Conservation (phyloP, 2,797 vertebrate genomes). For the Pampus argenteus region DNA sequence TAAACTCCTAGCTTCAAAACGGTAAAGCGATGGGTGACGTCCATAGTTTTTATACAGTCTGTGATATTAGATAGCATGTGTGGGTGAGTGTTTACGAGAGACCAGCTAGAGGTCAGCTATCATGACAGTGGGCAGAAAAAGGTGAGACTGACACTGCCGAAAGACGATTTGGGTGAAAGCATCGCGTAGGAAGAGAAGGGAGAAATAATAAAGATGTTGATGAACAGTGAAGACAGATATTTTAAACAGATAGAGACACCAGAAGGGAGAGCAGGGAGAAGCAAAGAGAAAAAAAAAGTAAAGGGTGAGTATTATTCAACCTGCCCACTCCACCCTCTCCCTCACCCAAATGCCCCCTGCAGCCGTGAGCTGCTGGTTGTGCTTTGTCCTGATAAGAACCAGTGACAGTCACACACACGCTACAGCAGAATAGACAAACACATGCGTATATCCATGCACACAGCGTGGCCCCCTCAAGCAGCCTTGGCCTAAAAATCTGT, state of each 20-base stretch:
- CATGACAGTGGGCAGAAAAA: slow-evolving; percentile 20
- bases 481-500: slow-evolving; percentile 66
- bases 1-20: too few relatives aligned
- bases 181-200: background rate
- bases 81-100: slow-evolving; percentile 22
- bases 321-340: slow-evolving; percentile 39
- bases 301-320: slow-evolving; percentile 52
- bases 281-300: slow-evolving; percentile 13
- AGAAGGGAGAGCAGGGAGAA: slow-evolving; percentile 16
- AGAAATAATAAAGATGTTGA: slow-evolving; percentile 10
- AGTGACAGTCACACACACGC: slow-evolving; percentile 59
- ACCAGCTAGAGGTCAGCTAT: slow-evolving; percentile 14
- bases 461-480: slow-evolving; percentile 64
- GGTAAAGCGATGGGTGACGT: too few relatives aligned
- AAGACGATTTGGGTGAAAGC: slow-evolving; percentile 23
- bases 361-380: slow-evolving; percentile 69
- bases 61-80: too few relatives aligned
- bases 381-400: slow-evolving; percentile 78
- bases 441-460: slow-evolving; percentile 50
- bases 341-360: slow-evolving; percentile 56
- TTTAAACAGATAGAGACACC: slow-evolving; percentile 39
- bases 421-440: slow-evolving; percentile 48
- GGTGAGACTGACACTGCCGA: background rate
- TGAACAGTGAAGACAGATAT: slow-evolving; percentile 37
- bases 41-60: too few relatives aligned